Evolutionary conservation across 2,113 vertebrate species (phyloP), one percentile per base, ranked within the genome.

Genomic region (Pelodiscus sinensis): DNA sequence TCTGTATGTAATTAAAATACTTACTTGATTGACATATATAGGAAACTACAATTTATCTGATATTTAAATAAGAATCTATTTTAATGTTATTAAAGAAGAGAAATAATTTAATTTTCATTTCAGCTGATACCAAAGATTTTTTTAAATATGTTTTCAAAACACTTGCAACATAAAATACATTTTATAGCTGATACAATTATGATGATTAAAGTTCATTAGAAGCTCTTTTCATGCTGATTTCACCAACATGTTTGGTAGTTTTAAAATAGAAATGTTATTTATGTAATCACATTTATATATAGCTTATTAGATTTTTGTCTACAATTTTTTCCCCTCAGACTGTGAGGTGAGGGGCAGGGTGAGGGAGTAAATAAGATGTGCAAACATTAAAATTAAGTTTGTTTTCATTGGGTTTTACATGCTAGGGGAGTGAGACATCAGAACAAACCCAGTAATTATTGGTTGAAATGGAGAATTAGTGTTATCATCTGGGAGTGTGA

Each of bases 1-100:
- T 80, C 96, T 92, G 73, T 88, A 84, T 87, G 81, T 93, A 95
- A 96, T 96, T 97, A 94, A 96, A 96, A 29, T 93, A 77, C 77
- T 84, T 96, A 88, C 71, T 96, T 92, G 77, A 84, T 94, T 96
- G 96, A 79, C 86, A 90, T 84, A 87, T 88, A 89, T 89, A 91
- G 85, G 29, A 92, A 92, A 86, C 55, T 81, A 44, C 93, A 65
- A 81, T 50, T 88, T 65, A 83, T 24, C 11, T 58, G 73, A 44
- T 85, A 80, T 87, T 96, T 95, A 92, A 94, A 77, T 85, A 75
- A 93, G 81, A 92, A 27, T 84, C 86, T 85, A 82, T 27, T 60
- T 92, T 79, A 93, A 8, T 93, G 65, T 89, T 27, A 73, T 94
- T 19, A 93, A 92, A 95, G 85, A 77, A 73, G 38, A 94, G 22